These are phyloP conservation scores for Leptinotarsa tumamoca DNA, from an alignment of 2,888 invertebrate species.

Conservation along the genomic window DNA sequence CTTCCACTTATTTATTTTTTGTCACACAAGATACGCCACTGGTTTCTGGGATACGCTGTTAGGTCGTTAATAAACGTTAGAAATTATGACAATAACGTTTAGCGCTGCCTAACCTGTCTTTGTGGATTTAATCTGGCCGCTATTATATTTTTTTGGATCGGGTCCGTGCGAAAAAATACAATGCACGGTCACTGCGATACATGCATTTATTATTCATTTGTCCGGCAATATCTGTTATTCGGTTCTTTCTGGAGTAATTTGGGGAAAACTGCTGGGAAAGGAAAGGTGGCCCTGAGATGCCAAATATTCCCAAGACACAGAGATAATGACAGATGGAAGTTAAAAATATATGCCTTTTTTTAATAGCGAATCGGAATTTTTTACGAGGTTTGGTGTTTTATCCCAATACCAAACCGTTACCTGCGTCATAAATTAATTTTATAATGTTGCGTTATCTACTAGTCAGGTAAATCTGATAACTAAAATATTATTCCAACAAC, in stretches of 20 bases:
- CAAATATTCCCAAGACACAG: background rate
- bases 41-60: slow-evolving; percentile 43
- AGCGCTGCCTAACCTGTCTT: slow-evolving; percentile 54
- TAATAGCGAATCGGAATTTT: no score
- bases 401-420: no score
- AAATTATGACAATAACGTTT: slow-evolving; percentile 58
- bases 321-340: no score
- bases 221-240: slow-evolving; percentile 5
- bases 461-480: no score
- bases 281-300: background rate
- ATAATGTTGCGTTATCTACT: no score
- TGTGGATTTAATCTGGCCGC: slow-evolving; percentile 54
- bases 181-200: slow-evolving; percentile 32
- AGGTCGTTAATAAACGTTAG: slow-evolving; percentile 63
- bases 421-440: no score
- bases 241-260: background rate
- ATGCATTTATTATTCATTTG: slow-evolving; percentile 22
- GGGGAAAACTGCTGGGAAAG: background rate
- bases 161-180: slow-evolving; percentile 45
- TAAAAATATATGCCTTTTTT: no score
- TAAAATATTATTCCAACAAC: no score
- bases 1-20: background rate
- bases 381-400: no score
- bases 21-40: slow-evolving; percentile 26
- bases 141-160: slow-evolving; percentile 46